These are phyloP conservation scores for Athalia circularis DNA, from an alignment of 2,888 invertebrate species.

Conservation along the genomic window DNA sequence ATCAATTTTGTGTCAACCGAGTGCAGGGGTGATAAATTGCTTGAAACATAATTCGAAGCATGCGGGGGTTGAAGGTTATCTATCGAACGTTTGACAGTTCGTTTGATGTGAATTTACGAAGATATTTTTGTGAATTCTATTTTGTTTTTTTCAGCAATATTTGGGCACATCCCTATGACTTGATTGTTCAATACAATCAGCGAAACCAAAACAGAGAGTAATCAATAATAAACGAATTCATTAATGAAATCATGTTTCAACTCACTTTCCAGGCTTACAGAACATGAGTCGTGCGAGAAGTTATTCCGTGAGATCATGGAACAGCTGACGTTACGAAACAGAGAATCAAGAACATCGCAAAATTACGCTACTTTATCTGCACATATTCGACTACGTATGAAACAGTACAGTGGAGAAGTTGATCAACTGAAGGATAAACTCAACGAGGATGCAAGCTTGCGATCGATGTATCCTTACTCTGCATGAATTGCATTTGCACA, in stretches of 20 bases:
- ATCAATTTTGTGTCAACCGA: too few species aligned
- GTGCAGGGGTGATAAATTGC: background rate
- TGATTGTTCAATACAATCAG: too few species aligned
- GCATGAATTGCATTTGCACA: background rate
- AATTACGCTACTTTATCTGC: slow-evolving; percentile 79
- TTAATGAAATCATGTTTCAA: background rate
- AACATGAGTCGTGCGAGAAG: slow-evolving; percentile 81
- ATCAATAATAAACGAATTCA: background rate
- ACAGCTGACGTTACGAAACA: slow-evolving; percentile 77
- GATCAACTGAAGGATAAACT: slow-evolving; percentile 78
- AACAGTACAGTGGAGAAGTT: slow-evolving; percentile 79
- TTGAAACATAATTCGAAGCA: background rate
- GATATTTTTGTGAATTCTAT: background rate
- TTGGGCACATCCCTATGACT: too few species aligned
- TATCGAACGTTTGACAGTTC: slow-evolving; percentile 10
- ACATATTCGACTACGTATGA: slow-evolving; percentile 78
- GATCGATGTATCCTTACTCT: slow-evolving; percentile 74
- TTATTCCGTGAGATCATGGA: slow-evolving; percentile 80
- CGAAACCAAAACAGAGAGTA: background rate
- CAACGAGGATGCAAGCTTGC: slow-evolving; percentile 73
- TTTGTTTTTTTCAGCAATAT: background rate
- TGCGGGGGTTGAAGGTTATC: background rate
- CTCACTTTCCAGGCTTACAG: slow-evolving; percentile 76
- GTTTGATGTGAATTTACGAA: background rate
- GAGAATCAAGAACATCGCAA: slow-evolving; percentile 75